Conservation (phyloP, 2,797 vertebrate genomes). For the Danio kyathit region DNA sequence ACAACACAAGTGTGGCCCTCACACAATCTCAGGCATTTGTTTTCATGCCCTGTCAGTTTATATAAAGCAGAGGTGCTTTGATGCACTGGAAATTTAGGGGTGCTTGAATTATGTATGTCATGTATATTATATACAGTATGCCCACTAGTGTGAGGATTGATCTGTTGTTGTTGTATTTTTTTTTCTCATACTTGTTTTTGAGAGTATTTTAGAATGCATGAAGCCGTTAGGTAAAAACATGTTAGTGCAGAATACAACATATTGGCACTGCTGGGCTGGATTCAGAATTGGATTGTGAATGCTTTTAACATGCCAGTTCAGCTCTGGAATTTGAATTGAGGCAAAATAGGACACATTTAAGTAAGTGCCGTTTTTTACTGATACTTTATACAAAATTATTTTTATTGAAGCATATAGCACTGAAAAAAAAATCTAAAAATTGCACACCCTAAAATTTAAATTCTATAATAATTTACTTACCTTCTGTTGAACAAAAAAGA, state of each 20-base stretch:
- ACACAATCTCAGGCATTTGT: constrained; percentile 19
- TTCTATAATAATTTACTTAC: too few species aligned
- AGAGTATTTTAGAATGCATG: neutral
- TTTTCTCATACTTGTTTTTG: too few species aligned
- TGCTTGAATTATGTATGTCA: constrained; percentile 52
- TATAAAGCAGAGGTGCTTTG: constrained; percentile 39
- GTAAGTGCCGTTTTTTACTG: too few species aligned
- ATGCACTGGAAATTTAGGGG: constrained; percentile 44
- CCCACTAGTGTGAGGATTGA: constrained; percentile 18
- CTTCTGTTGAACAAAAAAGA: too few species aligned
- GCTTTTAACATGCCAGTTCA: neutral
- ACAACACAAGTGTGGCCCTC: constrained; percentile 26
- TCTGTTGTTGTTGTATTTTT: neutral
- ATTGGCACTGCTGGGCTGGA: neutral
- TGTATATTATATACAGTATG: constrained; percentile 16
- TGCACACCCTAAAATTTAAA: too few species aligned
- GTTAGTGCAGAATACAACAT: constrained; percentile 12
- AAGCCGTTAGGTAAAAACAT: constrained; percentile 19
- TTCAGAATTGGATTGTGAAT: neutral
- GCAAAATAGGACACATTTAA: neutral
- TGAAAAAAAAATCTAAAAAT: too few species aligned
- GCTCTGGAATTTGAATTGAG: constrained; percentile 1
- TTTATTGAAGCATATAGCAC: too few species aligned
- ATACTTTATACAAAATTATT: too few species aligned
- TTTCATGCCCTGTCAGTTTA: constrained; percentile 54